These are phyloP conservation scores for Cryptosula pallasiana DNA, from an alignment of 2,888 invertebrate species.

Conservation along the genomic window DNA sequence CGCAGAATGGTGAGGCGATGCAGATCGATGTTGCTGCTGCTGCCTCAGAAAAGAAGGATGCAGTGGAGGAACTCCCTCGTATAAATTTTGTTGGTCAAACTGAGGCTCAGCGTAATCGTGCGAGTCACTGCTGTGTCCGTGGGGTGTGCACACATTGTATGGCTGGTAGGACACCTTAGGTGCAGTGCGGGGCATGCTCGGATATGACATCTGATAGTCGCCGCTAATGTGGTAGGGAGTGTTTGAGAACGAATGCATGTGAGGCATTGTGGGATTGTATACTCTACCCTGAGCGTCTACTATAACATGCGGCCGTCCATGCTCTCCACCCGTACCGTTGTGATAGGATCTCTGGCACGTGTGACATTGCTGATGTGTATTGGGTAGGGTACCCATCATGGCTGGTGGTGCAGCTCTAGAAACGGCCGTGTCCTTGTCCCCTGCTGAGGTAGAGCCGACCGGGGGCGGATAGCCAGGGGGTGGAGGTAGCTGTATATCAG, in stretches of 20 bases:
- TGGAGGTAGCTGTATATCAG: slow-evolving; percentile 53
- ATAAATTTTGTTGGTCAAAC: slow-evolving; percentile 10
- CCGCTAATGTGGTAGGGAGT: not conserved
- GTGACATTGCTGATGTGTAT: not conserved
- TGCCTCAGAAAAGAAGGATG: not conserved
- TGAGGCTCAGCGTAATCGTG: slow-evolving; percentile 22
- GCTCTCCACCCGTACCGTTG: not conserved
- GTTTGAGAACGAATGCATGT: slow-evolving; percentile 4
- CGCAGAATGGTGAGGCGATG: not conserved
- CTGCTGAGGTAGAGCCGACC: not conserved
- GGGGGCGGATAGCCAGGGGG: slow-evolving; percentile 53
- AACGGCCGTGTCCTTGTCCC: not conserved
- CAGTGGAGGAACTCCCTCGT: not conserved
- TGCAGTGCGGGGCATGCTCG: not conserved
- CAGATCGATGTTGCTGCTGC: not conserved
- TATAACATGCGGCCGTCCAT: not conserved
- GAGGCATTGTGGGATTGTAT: slow-evolving; percentile 4
- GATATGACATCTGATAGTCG: slow-evolving; percentile 13
- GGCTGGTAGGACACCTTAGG: not conserved
- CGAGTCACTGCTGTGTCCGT: slow-evolving; percentile 22
- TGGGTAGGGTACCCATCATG: not conserved
- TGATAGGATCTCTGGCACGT: slow-evolving; percentile 3
- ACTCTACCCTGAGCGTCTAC: not conserved
- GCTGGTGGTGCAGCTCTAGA: not conserved
- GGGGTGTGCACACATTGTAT: slow-evolving; percentile 7